Percentiles rank a stretch among this genome's conserved stretches.
Conservation (phyloP, 2,797 vertebrate genomes). For the Galaxias olidus region DNA sequence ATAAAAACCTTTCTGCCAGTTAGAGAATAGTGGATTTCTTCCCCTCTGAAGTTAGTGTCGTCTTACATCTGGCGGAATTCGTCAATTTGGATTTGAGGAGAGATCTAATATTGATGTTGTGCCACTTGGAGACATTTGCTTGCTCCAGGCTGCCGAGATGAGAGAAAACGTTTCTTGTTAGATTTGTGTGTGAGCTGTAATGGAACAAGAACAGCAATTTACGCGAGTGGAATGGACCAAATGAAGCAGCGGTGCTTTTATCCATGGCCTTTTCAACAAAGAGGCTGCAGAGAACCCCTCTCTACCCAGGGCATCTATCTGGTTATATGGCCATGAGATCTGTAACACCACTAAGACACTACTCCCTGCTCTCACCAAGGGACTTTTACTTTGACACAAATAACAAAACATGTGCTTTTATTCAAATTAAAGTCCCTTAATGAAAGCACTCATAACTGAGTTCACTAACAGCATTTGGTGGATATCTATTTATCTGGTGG, state of each 20-base stretch:
- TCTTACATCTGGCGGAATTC: slow-evolving; percentile 12
- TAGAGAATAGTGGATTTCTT: neutral
- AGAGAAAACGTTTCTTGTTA: neutral
- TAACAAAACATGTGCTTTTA: too few relatives aligned
- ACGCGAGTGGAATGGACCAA: slow-evolving; percentile 8
- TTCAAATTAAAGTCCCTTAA: too few relatives aligned
- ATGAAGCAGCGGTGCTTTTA: slow-evolving; percentile 2
- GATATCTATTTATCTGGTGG: neutral
- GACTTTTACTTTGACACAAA: too few relatives aligned
- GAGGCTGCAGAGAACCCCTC: neutral
- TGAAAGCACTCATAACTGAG: too few relatives aligned
- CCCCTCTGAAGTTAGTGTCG: slow-evolving; percentile 11
- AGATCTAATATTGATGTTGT: slow-evolving; percentile 18
- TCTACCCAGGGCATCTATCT: neutral
- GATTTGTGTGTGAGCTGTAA: slow-evolving; percentile 1
- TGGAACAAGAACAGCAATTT: slow-evolving; percentile 13
- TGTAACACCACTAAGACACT: too few relatives aligned
- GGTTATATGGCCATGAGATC: too few relatives aligned
- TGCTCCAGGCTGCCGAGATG: neutral
- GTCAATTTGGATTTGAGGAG: neutral
- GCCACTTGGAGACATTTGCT: slow-evolving; percentile 1
- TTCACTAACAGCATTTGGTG: too few relatives aligned
- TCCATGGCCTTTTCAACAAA: neutral
- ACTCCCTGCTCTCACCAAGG: too few relatives aligned
- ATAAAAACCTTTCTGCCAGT: neutral